These are phyloP conservation scores for Cinara cedri DNA, from an alignment of 2,888 invertebrate species.

Conservation along the genomic window DNA sequence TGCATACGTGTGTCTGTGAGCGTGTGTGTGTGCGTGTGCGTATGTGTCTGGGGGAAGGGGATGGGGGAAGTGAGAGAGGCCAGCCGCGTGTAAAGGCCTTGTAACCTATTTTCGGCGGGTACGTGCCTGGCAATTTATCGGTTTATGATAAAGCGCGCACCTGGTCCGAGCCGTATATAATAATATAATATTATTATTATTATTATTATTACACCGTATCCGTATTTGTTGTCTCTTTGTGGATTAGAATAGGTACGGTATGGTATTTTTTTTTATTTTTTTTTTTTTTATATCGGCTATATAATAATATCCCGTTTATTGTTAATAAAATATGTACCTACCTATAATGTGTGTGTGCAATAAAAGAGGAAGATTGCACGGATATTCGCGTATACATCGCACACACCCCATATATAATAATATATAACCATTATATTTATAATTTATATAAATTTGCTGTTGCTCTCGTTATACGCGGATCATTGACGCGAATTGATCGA, in stretches of 20 bases:
- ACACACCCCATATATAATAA: too few relatives aligned
- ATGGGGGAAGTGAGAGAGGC: too few relatives aligned
- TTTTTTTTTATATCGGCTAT: slow-evolving; percentile 8
- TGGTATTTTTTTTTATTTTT: background rate
- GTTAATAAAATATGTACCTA: background rate
- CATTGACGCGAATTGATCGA: background rate
- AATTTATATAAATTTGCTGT: too few relatives aligned
- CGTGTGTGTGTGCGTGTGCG: background rate
- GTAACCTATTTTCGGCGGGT: slow-evolving; percentile 35
- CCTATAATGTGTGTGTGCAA: too few relatives aligned
- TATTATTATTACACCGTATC: background rate
- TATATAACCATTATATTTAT: background rate
- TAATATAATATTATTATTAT: too few relatives aligned
- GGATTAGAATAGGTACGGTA: background rate
- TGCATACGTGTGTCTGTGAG: background rate
- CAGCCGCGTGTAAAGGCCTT: background rate
- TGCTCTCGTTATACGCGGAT: too few relatives aligned
- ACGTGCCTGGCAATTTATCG: slow-evolving; percentile 48
- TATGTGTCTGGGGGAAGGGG: background rate
- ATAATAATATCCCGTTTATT: slow-evolving; percentile 16
- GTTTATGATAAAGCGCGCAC: slow-evolving; percentile 51
- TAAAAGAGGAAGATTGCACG: too few relatives aligned
- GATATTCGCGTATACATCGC: too few relatives aligned
- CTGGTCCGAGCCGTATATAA: slow-evolving; percentile 4
- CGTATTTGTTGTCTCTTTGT: background rate